phyloP scores from a whole-genome alignment of 2,113 vertebrate species.

The Anser cygnoides region DNA sequence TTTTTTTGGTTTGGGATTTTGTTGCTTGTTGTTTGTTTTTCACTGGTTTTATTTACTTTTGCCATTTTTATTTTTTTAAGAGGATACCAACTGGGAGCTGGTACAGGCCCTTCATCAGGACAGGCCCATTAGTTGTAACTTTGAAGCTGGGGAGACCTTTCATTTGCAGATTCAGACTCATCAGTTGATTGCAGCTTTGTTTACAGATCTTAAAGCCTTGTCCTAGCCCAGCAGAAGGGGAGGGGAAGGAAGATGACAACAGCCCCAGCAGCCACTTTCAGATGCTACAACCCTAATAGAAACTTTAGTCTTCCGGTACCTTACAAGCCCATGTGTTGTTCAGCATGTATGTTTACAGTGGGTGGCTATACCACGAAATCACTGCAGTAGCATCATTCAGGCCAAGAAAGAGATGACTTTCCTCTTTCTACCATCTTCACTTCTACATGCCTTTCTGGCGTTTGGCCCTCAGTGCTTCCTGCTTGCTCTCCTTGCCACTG shows the following conservation, averaged over 20 bases:
- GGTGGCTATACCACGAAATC: neutral
- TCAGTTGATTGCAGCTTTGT: neutral
- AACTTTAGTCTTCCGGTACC: neutral
- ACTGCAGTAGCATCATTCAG: neutral
- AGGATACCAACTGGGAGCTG: neutral
- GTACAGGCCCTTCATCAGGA: neutral
- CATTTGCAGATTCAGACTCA: neutral
- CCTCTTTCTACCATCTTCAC: neutral
- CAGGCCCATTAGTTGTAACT: neutral
- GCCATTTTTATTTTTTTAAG: neutral
- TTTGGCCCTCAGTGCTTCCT: neutral
- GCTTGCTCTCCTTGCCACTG: neutral
- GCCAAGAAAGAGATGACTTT: neutral
- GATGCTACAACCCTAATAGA: rapidly evolving
- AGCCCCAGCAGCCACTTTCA: neutral
- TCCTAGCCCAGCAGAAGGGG: neutral
- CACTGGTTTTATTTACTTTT: neutral
- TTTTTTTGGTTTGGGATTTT: neutral
- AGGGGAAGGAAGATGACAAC: neutral
- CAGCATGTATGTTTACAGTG: neutral
- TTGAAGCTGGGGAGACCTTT: neutral
- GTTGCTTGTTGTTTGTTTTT: neutral
- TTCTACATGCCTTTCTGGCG: neutral
- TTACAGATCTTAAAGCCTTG: neutral
- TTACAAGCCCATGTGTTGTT: neutral